Conservation (phyloP, 2,797 vertebrate genomes). For the Odontamblyopus rebecca region DNA sequence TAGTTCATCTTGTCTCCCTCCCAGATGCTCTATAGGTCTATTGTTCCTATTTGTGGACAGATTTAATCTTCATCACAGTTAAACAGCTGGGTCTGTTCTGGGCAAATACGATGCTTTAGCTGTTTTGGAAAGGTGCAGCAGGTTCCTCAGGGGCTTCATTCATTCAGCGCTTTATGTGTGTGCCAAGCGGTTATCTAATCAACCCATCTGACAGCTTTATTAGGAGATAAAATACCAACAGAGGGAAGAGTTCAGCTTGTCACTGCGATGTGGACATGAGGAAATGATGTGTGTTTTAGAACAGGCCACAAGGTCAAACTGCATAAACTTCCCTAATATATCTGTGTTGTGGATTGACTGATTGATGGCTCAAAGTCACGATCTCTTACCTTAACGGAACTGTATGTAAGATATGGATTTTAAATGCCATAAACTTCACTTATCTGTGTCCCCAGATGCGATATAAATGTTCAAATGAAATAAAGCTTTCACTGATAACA, state of each 20-base stretch:
- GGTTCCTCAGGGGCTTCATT: constrained; percentile 25
- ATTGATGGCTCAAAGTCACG: background rate
- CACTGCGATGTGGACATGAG: constrained; percentile 10
- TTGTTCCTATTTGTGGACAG: constrained; percentile 45
- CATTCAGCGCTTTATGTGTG: constrained; percentile 11
- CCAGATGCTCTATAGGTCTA: constrained; percentile 25
- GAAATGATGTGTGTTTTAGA: background rate
- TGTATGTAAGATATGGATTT: too few relatives aligned
- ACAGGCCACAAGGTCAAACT: constrained; percentile 2
- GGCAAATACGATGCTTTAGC: constrained; percentile 42
- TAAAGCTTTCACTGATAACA: too few relatives aligned
- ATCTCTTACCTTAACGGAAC: background rate
- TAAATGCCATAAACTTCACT: too few relatives aligned
- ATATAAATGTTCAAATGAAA: too few relatives aligned
- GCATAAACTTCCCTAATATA: background rate
- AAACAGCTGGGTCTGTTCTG: constrained; percentile 33
- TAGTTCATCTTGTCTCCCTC: background rate
- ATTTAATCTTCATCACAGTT: constrained; percentile 43
- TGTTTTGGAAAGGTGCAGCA: constrained; percentile 27
- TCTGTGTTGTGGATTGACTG: background rate
- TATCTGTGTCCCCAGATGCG: too few relatives aligned
- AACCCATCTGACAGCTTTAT: constrained; percentile 21
- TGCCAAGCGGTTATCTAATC: constrained; percentile 24
- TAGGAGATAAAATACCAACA: constrained; percentile 19
- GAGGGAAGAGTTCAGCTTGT: constrained; percentile 13